These are phyloP conservation scores for Strigamia crassipes DNA, from an alignment of 2,888 invertebrate genomes.

Conservation along the genomic window DNA sequence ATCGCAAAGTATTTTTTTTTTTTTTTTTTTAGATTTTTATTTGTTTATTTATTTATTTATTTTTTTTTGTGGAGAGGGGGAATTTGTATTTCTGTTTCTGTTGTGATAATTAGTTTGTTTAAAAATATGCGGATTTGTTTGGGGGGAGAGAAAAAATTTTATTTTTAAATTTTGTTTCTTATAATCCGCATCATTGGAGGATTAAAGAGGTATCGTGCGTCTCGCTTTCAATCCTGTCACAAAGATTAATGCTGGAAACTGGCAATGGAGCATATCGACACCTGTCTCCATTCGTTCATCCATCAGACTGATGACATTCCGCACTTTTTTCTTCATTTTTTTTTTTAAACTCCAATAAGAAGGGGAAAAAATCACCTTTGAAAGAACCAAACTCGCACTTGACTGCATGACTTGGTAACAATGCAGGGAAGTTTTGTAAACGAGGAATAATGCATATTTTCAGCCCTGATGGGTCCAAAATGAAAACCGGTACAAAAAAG, in stretches of 20 bases:
- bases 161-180: not conserved
- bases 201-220: not conserved
- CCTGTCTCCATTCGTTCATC: conserved; percentile 23
- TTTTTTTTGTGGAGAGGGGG: no score
- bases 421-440: not conserved
- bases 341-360: no score
- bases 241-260: conserved; percentile 22
- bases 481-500: no score
- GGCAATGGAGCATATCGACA: conserved; percentile 23
- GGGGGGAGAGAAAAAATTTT: not conserved
- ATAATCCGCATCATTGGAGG: conserved; percentile 2
- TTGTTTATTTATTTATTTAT: no score
- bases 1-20: not conserved
- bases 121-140: no score
- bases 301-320: conserved; percentile 27
- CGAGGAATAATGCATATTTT: not conserved
- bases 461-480: no score
- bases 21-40: no score
- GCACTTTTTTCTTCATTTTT: not conserved
- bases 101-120: not conserved
- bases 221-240: conserved; percentile 11
- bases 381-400: conserved; percentile 9
- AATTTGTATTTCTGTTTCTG: not conserved
- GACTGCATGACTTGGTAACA: conserved; percentile 1
- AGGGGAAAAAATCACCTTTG: not conserved